These are phyloP conservation scores for Sminthurides aquaticus DNA, from an alignment of 2,888 invertebrate species.

Conservation along the genomic window DNA sequence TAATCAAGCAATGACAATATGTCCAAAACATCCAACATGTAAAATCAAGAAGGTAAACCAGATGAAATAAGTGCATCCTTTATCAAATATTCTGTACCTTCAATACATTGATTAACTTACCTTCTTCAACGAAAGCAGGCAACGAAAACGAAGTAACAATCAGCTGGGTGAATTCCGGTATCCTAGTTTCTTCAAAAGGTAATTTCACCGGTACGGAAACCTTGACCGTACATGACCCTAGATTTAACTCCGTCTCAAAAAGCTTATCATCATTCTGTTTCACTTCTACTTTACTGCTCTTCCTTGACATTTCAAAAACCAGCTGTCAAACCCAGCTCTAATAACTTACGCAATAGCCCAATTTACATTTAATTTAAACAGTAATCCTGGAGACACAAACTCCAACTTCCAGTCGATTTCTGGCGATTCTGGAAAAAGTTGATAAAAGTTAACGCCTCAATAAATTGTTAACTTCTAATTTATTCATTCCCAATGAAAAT, in stretches of 20 bases:
- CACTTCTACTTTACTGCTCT: neutral
- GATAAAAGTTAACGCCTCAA: too few relatives aligned
- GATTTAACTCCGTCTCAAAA: slow-evolving; percentile 15
- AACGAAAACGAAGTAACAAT: slow-evolving; percentile 61
- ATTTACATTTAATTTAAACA: neutral
- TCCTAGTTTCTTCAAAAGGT: slow-evolving; percentile 53
- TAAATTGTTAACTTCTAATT: too few relatives aligned
- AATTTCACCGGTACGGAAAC: slow-evolving; percentile 58
- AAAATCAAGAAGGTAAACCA: too few relatives aligned
- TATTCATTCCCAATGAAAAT: too few relatives aligned
- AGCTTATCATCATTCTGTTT: slow-evolving; percentile 10
- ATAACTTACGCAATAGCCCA: too few relatives aligned
- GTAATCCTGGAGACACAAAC: too few relatives aligned
- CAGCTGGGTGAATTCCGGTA: slow-evolving; percentile 59
- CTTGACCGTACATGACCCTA: slow-evolving; percentile 42
- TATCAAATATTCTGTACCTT: too few relatives aligned
- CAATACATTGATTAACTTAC: slow-evolving; percentile 50
- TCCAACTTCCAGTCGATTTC: too few relatives aligned
- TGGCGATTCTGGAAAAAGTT: too few relatives aligned
- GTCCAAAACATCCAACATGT: slow-evolving; percentile 3
- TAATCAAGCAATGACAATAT: slow-evolving; percentile 15
- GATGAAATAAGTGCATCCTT: neutral
- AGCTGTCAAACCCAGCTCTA: too few relatives aligned
- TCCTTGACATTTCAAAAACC: too few relatives aligned
- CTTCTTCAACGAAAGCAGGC: slow-evolving; percentile 61